phyloP scores from a whole-genome alignment of 1,140 invertebrate species.

The Ceratitis capitata region DNA sequence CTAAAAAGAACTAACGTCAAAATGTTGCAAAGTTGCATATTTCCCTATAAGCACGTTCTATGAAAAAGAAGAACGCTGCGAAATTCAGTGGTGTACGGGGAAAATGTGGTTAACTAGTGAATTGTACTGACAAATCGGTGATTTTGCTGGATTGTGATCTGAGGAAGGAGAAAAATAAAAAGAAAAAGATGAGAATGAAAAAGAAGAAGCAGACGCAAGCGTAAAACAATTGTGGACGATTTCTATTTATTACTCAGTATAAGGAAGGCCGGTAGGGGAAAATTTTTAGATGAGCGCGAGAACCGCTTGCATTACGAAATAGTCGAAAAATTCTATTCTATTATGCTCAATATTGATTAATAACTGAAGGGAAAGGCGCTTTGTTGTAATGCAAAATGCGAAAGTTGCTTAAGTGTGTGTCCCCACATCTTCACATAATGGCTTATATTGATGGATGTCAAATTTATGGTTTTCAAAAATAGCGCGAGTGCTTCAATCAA shows the following conservation, averaged over 20 bases:
- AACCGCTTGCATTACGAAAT: neutral
- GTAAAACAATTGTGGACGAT: neutral
- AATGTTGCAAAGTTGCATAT: neutral
- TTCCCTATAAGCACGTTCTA: neutral
- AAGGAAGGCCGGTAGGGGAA: neutral
- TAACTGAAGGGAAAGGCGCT: too few relatives aligned
- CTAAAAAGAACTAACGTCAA: neutral
- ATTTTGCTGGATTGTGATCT: neutral
- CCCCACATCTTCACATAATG: too few relatives aligned
- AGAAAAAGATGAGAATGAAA: too few relatives aligned
- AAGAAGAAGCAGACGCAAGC: too few relatives aligned
- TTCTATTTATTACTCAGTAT: neutral
- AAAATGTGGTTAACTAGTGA: conserved; percentile 6
- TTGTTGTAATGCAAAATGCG: too few relatives aligned
- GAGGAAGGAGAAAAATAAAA: neutral
- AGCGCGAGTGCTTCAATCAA: too few relatives aligned
- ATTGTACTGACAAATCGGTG: neutral
- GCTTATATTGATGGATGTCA: too few relatives aligned
- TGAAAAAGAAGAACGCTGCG: neutral
- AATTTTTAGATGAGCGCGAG: neutral
- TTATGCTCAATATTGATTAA: too few relatives aligned
- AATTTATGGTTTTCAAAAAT: too few relatives aligned
- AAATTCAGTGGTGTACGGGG: neutral
- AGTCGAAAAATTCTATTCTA: neutral
- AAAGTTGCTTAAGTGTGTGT: too few relatives aligned